A percentile compares a stretch with the other conserved stretches of the same genome.
Evolutionary conservation across 1,140 invertebrate species (phyloP).

Genomic region (Drosophila melanica): DNA sequence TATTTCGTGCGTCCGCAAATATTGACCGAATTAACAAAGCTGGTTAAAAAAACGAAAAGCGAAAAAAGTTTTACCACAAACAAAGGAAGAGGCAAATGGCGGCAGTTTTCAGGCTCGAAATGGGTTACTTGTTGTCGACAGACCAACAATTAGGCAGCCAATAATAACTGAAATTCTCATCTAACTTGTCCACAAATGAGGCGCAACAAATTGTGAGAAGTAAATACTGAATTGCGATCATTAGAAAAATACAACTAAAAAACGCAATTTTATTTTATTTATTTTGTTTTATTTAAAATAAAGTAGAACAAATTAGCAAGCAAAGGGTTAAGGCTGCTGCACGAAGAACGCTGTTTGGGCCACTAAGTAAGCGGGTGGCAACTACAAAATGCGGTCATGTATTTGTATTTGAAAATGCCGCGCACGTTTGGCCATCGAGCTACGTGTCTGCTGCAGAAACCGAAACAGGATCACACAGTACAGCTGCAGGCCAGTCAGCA

Average conservation of each 20-base stretch:
- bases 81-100: constrained; percentile 2
- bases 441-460: constrained; percentile 71
- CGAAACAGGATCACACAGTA: constrained; percentile 37
- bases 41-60: constrained; percentile 7
- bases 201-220: constrained; percentile 45
- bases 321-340: background rate
- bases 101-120: constrained; percentile 13
- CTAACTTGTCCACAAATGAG: constrained; percentile 8
- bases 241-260: constrained; percentile 18
- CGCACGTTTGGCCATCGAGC: constrained; percentile 67
- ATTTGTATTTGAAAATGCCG: constrained; percentile 75
- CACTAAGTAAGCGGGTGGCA: constrained; percentile 51
- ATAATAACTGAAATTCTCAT: constrained; percentile 27
- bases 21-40: constrained; percentile 82
- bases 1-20: constrained; percentile 82
- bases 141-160: constrained; percentile 25
- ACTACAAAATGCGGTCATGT: constrained; percentile 72
- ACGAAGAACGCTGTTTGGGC: background rate
- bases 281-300: constrained; percentile 9
- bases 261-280: constrained; percentile 26
- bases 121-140: constrained; percentile 32
- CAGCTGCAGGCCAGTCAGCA: constrained; percentile 48
- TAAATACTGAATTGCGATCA: constrained; percentile 39
- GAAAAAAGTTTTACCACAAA: constrained; percentile 31
- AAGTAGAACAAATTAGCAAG: background rate